Evolutionary conservation across 2,797 vertebrate genomes (phyloP).

Genomic region (Poecilia picta): DNA sequence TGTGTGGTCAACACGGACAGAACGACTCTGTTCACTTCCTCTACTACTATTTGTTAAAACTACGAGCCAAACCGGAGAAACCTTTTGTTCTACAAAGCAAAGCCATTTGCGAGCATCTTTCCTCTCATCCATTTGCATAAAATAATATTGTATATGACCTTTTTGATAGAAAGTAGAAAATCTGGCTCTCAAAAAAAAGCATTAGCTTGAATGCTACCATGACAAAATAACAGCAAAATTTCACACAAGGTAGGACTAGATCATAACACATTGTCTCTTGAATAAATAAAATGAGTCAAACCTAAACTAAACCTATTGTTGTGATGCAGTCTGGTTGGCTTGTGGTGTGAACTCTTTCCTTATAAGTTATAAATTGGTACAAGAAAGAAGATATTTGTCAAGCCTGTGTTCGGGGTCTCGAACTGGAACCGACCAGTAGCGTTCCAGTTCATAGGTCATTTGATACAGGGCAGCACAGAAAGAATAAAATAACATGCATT

Average conservation of each 20-base stretch:
- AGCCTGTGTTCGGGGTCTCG: neutral
- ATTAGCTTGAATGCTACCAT: neutral
- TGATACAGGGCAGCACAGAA: too few species aligned
- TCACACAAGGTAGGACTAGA: neutral
- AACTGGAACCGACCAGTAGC: too few species aligned
- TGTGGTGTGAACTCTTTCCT: neutral
- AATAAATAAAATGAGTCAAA: neutral
- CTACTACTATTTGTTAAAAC: too few species aligned
- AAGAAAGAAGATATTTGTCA: neutral
- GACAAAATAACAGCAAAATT: neutral
- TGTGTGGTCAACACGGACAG: too few species aligned
- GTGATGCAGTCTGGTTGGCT: neutral
- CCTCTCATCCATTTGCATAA: neutral
- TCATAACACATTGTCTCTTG: neutral
- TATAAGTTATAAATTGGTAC: neutral
- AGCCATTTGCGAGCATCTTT: neutral
- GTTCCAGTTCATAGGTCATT: too few species aligned
- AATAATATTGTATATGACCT: neutral
- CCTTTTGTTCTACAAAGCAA: too few species aligned
- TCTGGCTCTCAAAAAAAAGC: neutral
- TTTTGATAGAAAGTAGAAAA: neutral
- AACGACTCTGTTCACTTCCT: too few species aligned
- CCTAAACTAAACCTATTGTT: neutral
- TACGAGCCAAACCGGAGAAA: too few species aligned
- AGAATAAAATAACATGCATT: too few species aligned